Evolutionary conservation across 1,140 invertebrate species (phyloP).

Genomic region (Formica selysi): DNA sequence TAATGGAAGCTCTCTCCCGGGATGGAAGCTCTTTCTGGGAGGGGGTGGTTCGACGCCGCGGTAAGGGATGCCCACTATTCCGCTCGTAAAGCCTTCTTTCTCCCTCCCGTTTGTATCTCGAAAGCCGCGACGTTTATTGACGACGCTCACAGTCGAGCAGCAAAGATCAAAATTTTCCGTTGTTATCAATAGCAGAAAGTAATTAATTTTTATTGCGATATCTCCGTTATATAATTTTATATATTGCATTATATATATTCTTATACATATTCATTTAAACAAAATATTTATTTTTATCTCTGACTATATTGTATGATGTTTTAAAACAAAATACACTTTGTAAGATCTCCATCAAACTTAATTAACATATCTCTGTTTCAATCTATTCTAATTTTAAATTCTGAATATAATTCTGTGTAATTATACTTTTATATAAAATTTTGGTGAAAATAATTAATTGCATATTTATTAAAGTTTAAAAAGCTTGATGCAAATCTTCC

Average conservation of each 20-base stretch:
- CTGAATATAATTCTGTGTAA: neutral
- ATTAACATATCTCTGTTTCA: neutral
- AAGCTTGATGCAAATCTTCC: constrained; percentile 19
- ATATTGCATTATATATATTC: neutral
- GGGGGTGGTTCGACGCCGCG: constrained; percentile 81
- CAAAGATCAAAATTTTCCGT: constrained; percentile 35
- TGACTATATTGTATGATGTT: neutral
- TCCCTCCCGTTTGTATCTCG: constrained; percentile 70
- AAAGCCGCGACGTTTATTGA: constrained; percentile 70
- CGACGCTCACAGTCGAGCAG: constrained; percentile 73
- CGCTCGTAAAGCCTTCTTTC: constrained; percentile 77
- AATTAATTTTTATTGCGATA: constrained; percentile 18
- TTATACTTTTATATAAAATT: neutral
- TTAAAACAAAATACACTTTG: neutral
- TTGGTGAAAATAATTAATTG: constrained; percentile 44
- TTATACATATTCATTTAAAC: constrained; percentile 9
- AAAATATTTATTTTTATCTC: neutral
- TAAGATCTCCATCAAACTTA: constrained; percentile 23
- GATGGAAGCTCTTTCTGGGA: constrained; percentile 84
- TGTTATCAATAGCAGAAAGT: neutral
- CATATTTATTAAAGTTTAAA: constrained; percentile 7
- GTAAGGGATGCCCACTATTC: constrained; percentile 79
- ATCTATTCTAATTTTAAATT: neutral
- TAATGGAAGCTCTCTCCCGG: constrained; percentile 86
- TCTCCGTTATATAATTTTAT: neutral